Evolutionary conservation across 2,113 vertebrate genomes (phyloP).

Genomic region (Microcebus jonahi): DNA sequence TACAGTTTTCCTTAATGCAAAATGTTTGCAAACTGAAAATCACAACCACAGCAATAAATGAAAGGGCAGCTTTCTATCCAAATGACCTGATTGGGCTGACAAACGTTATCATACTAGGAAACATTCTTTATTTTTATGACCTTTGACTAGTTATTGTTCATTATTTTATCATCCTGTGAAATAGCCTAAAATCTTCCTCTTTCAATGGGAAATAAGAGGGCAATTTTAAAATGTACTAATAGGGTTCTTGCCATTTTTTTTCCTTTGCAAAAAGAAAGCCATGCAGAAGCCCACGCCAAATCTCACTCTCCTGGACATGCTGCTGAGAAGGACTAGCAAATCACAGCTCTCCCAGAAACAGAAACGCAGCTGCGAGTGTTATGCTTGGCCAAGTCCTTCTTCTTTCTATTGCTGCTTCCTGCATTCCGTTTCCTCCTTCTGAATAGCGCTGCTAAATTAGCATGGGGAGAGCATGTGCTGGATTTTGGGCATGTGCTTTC

Average conservation of each 20-base stretch:
- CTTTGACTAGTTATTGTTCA: constrained; percentile 76
- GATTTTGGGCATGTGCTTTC: constrained; percentile 44
- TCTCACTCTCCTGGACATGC: constrained; percentile 65
- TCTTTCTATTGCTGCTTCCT: constrained; percentile 65
- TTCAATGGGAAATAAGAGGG: constrained; percentile 76
- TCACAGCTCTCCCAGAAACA: constrained; percentile 77
- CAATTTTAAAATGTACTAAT: constrained; percentile 78
- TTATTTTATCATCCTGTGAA: constrained; percentile 81
- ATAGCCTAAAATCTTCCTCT: constrained; percentile 79
- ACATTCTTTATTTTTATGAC: not conserved
- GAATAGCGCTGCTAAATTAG: constrained; percentile 74
- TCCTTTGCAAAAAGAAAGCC: constrained; percentile 78
- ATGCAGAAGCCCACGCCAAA: constrained; percentile 77
- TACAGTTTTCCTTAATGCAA: not conserved
- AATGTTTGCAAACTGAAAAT: constrained; percentile 22
- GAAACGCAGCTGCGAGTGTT: constrained; percentile 81
- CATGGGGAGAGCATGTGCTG: not conserved
- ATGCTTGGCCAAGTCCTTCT: constrained; percentile 72
- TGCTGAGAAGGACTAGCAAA: constrained; percentile 76
- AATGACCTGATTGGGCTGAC: constrained; percentile 9
- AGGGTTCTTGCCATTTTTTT: constrained; percentile 75
- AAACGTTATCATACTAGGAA: constrained; percentile 46
- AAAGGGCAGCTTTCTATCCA: constrained; percentile 8
- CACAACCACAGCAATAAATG: not conserved
- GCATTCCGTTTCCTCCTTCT: constrained; percentile 65